Conservation (phyloP, 35 echinoderm and acorn worm species). For the Antedon bifida region DNA sequence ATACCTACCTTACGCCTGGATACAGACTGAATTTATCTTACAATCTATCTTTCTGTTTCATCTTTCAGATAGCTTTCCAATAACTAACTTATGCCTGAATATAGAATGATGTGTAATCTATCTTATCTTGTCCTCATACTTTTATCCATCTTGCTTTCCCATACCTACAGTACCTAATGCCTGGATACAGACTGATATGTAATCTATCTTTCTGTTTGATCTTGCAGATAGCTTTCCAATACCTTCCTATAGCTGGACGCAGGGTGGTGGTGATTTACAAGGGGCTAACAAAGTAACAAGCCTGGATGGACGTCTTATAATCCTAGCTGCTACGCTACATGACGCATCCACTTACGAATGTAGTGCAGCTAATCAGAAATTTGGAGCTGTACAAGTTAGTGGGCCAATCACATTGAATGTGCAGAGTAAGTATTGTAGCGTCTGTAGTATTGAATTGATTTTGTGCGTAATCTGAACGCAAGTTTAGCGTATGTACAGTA, state of each 20-base stretch:
- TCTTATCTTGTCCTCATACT: too few relatives aligned
- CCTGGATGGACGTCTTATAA: neutral
- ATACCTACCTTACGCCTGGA: too few relatives aligned
- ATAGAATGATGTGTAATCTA: neutral
- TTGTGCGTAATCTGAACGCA: too few relatives aligned
- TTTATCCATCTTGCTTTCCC: too few relatives aligned
- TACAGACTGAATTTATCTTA: too few relatives aligned
- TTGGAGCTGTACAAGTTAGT: neutral
- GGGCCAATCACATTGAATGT: neutral
- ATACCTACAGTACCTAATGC: too few relatives aligned
- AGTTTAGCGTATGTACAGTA: too few relatives aligned
- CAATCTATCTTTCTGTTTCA: too few relatives aligned
- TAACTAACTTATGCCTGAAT: neutral
- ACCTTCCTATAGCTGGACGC: neutral
- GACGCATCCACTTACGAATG: neutral
- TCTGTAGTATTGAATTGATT: too few relatives aligned
- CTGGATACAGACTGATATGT: too few relatives aligned
- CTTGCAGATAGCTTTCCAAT: neutral
- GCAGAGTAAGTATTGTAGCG: neutral
- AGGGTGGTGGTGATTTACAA: neutral
- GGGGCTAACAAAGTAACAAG: neutral
- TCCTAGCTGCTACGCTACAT: neutral
- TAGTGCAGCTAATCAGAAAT: neutral
- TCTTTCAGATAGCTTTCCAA: too few relatives aligned
- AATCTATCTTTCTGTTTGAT: too few relatives aligned